Conservation (phyloP, 2,888 invertebrate genomes). For the Melipona beecheii region DNA sequence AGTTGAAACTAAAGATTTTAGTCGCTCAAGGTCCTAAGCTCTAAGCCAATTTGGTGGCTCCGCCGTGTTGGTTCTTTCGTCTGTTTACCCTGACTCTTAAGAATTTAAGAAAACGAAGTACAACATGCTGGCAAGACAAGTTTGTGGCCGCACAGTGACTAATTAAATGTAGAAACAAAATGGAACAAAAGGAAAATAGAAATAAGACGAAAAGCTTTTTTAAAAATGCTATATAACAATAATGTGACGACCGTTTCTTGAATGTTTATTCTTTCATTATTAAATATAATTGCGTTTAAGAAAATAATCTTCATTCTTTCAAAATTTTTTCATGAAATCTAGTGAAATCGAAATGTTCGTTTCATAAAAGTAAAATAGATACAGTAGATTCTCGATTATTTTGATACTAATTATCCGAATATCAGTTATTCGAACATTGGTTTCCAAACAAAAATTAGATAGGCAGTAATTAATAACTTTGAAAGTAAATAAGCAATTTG, state of each 20-base stretch:
- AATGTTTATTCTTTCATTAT: not conserved
- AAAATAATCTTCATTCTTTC: not conserved
- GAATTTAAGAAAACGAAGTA: not conserved
- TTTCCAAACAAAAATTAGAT: too few species aligned
- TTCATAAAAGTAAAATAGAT: too few species aligned
- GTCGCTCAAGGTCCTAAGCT: not conserved
- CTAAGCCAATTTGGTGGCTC: not conserved
- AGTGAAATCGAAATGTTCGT: not conserved
- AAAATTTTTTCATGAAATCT: not conserved
- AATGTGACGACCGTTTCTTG: not conserved
- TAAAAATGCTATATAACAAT: not conserved
- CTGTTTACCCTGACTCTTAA: not conserved
- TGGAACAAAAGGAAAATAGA: not conserved
- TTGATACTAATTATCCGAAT: too few species aligned
- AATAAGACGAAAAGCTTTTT: not conserved
- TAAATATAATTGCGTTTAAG: not conserved
- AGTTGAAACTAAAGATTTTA: not conserved
- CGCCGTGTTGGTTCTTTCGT: not conserved
- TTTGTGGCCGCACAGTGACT: not conserved
- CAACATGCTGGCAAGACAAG: not conserved
- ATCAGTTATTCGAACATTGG: too few species aligned
- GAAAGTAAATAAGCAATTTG: not conserved
- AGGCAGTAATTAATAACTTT: too few species aligned
- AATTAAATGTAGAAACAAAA: not conserved
- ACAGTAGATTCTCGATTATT: too few species aligned